Base-by-base conservation (phyloP, 2,797 vertebrate species). In the Fundulus diaphanus region DNA sequence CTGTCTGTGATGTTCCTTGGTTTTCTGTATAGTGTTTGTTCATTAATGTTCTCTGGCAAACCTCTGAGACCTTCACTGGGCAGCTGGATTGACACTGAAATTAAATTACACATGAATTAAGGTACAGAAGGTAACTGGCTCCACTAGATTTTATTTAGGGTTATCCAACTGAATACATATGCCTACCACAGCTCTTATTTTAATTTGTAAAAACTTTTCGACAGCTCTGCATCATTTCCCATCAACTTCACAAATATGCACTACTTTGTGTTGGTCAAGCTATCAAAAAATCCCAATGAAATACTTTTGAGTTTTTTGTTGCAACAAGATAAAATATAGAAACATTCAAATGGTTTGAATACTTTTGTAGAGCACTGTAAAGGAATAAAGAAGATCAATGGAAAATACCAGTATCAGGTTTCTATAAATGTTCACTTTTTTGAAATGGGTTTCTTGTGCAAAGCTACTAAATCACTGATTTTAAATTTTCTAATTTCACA, bases 401-500 rank as follows among this genome's bases (percentile, higher is more conserved):
- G 15, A 5, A 52, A 35, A 69, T 44, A 5, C 31, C 16, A 54
- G n/a, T 48, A 5, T 9, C 70, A 44, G 29, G 67, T 54, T 72
- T 44, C 57, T 29, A 51, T 8, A 74, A 27, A 72, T 33, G 35
- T 77, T 48, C 31, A 33, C 27, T 31, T 51, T 20, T 73, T 74
- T 73, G 7, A 67, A 12, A 40, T 37, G 2, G 9, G 12, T 31
- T 78, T 66, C 59, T n/a, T 11, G 9, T 57, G 76, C 20, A 37
- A 63, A 35, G 27, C 56, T 61, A 42, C 27, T 59, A 12, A 59
- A 52, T 70, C 48, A 44, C 18, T 78, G 72, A 73, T 3, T 65
- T 68, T 74, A 33, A 72, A 71, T 65, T 88, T 77, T 76, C 72
- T 91, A 51, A 49, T n/a, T 89, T 72, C 42, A 22, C 89, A 99